Evolutionary conservation across 2,113 vertebrate species (phyloP), one percentile per base, ranked within the genome.

Genomic region (Cottus gobio): DNA sequence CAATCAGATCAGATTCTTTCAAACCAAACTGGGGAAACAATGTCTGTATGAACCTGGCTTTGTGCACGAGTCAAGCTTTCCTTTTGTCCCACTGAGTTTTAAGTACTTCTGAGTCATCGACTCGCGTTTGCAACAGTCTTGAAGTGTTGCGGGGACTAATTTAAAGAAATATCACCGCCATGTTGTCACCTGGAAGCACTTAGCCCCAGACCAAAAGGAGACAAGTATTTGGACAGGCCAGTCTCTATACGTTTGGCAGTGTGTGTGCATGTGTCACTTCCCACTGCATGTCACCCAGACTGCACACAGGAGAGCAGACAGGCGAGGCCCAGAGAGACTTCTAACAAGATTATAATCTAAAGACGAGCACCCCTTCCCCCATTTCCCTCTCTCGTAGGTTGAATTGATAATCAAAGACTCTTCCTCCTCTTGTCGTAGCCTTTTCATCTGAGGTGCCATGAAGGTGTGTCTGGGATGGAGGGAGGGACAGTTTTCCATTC

Each of bases 401-500:
- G 26, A 16, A 3, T 34, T 34, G n/a, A 15, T 56, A 42, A 18
- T 70, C 9, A 37, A 9, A 70, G 24, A 18, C 39, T 37, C 26
- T 22, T 34, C 24, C 16, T 70, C 31, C 15, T 71, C 34, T 50
- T 39, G 22, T 24, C 15, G 20, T 22, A 18, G 22, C 18, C 22
- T 72, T 15, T 83, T 79, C 69, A 58, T 50, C 64, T 39, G 52
- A 75, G 67, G 13, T 79, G 50, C 72, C 4, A 36, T 76, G 16
- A 62, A 79, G 72, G 63, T 84, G 77, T 84, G 79, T 57, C 83
- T 85, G 71, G 26, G 56, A 39, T 73, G 46, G 46, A 89, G 89
- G 92, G 92, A 91, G 90, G 87, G 82, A 73, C 82, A 3, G 50
- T 85, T 92, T 94, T 93, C 93, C 92, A 87, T 75, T 44, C 84